Evolutionary conservation across 2,888 invertebrate species (phyloP), one percentile per base, ranked within the genome.

Genomic region (Phanerotoma sp.): DNA sequence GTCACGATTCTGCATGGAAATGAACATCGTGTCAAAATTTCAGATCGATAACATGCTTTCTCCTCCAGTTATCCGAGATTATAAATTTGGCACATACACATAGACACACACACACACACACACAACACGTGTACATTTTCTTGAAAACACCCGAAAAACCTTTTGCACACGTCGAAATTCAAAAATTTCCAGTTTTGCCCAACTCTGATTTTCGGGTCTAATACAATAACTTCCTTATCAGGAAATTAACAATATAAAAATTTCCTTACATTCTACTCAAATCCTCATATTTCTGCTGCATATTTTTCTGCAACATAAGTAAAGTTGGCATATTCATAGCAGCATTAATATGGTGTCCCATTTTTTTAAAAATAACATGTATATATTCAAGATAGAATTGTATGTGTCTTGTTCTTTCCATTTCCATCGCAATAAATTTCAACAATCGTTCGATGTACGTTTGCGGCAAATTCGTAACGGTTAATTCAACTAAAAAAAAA

Each of bases 371-470:
- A 3, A 94, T 74, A 13, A 80, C 78, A 64, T 86, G 83, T 33
- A 86, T 80, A 96, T 96, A 96, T 40, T 83, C 78, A 32, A 96
- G 79, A 72, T 97, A 91, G 72, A 93, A 96, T 69, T 97, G 93
- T 37, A 98, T 72, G 71, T 97, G 96, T 0, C 84, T 81, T 2
- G 93, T 89, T 28, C 81, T 82, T 64, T 92, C 93, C 18, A 97
- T 73, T 45, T 87, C 83, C 3, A 82, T 82, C 0, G 90, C 86
- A 33, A 95, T 69, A 64, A 88, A 87, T 56, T 81, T 79, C 11
- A 96, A 78, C 20, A 93, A 77, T 28, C 89, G 84, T 69, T 90
- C 88, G 0, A 88, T 80, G 74, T 91, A 96, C 56, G 86, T 81
- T 10, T 86, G 83, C 1, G 92, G 86, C 42, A 98, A 77, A 54